Conservation (phyloP, 2,113 vertebrate species). For the Eolophus roseicapilla region DNA sequence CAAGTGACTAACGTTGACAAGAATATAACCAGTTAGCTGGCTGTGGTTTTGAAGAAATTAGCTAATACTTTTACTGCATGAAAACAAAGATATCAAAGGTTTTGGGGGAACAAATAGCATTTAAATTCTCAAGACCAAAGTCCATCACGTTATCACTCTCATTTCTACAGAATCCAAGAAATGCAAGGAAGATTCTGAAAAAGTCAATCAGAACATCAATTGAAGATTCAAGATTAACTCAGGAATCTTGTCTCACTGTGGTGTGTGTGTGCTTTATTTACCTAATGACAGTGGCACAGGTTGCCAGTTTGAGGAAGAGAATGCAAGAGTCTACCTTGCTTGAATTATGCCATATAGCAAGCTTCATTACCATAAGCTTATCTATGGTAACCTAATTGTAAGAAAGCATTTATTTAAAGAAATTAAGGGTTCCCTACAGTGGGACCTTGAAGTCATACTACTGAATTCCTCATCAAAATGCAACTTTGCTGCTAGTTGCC, state of each 20-base stretch:
- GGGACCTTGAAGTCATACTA: not conserved
- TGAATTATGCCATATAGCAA: not conserved
- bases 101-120: not conserved
- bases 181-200: not conserved
- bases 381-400: not conserved
- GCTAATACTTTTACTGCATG: not conserved
- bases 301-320: not conserved
- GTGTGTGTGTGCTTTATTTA: not conserved
- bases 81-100: not conserved
- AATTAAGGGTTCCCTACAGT: not conserved
- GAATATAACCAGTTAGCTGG: not conserved
- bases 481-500: not conserved
- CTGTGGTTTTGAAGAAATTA: not conserved
- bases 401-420: not conserved
- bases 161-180: not conserved
- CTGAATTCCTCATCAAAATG: not conserved
- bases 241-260: not conserved
- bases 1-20: not conserved
- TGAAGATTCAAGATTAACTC: not conserved
- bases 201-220: not conserved
- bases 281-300: accelerated
- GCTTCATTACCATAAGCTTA: not conserved
- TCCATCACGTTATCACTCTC: not conserved
- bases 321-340: not conserved
- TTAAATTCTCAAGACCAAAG: not conserved